Evolutionary conservation across 2,113 vertebrate species (phyloP).

Genomic region (Festucalex cinctus): DNA sequence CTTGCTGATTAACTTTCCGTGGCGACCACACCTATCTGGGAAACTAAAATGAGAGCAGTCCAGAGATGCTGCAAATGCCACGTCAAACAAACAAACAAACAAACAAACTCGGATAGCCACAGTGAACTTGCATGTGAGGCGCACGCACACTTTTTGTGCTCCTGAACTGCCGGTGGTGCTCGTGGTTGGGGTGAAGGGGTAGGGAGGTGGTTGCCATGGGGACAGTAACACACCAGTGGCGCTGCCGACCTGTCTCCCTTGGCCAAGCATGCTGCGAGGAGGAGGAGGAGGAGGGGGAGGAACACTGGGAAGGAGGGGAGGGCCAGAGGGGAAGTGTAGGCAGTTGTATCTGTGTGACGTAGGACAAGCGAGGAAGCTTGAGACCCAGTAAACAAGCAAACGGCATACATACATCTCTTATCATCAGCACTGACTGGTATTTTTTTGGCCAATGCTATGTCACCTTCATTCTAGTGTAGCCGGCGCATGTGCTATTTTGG

Average conservation of each 20-base stretch:
- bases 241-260: slow-evolving; percentile 75
- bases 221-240: slow-evolving; percentile 80
- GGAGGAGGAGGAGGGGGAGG: slow-evolving; percentile 52
- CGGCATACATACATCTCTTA: slow-evolving; percentile 2
- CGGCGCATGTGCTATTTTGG: slow-evolving; percentile 38
- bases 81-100: too few relatives aligned
- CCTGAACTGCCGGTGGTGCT: slow-evolving; percentile 16
- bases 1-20: slow-evolving; percentile 36
- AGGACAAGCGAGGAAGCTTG: slow-evolving; percentile 17
- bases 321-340: slow-evolving; percentile 18
- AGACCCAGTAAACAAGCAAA: slow-evolving; percentile 25
- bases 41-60: slow-evolving; percentile 73
- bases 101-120: slow-evolving; percentile 61
- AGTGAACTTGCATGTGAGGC: neutral
- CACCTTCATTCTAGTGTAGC: slow-evolving; percentile 11
- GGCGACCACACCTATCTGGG: slow-evolving; percentile 55
- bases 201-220: slow-evolving; percentile 76
- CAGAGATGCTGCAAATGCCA: slow-evolving; percentile 62
- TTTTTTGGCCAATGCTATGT: slow-evolving; percentile 8
- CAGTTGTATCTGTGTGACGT: slow-evolving; percentile 7
- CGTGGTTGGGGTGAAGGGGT: slow-evolving; percentile 38
- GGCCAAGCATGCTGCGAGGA: slow-evolving; percentile 72
- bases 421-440: slow-evolving; percentile 4
- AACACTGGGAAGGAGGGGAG: slow-evolving; percentile 25
- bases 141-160: neutral